A percentile compares a stretch with the other conserved stretches of the same genome.
These are phyloP conservation scores for Alca torda DNA, from an alignment of 2,797 vertebrate species.

Conservation along the genomic window DNA sequence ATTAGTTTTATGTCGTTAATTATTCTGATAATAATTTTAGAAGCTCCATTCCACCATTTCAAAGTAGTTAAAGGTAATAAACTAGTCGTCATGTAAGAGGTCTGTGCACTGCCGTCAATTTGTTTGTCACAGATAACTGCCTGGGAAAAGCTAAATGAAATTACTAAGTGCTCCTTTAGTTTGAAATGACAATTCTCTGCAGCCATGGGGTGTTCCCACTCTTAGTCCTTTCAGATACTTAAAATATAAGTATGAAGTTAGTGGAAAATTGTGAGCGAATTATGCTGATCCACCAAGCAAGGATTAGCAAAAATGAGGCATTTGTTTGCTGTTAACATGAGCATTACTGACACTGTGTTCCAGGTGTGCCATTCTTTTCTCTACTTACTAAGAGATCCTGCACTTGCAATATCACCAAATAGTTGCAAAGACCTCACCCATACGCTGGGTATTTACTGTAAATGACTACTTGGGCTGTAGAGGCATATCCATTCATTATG, in stretches of 20 bases:
- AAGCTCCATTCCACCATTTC: background rate
- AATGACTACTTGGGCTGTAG: background rate
- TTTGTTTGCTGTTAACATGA: background rate
- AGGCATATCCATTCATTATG: background rate
- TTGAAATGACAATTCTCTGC: background rate
- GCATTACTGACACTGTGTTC: fast-evolving
- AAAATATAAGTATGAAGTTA: background rate
- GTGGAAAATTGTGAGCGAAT: background rate
- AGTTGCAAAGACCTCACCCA: background rate
- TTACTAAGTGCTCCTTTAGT: background rate
- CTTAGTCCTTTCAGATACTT: background rate
- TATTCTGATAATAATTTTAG: background rate
- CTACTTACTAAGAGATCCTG: background rate
- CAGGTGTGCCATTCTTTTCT: background rate
- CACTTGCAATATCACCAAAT: background rate
- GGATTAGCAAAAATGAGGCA: background rate
- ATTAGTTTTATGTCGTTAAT: background rate
- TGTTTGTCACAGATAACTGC: background rate
- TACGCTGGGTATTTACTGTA: background rate
- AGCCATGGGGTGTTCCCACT: background rate
- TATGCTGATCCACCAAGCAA: background rate
- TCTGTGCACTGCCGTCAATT: fast-evolving
- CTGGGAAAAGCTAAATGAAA: background rate
- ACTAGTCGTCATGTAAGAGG: background rate
- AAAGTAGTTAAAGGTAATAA: background rate